These are phyloP conservation scores for Apamea anceps DNA, from an alignment of 2,888 invertebrate species.

Conservation along the genomic window DNA sequence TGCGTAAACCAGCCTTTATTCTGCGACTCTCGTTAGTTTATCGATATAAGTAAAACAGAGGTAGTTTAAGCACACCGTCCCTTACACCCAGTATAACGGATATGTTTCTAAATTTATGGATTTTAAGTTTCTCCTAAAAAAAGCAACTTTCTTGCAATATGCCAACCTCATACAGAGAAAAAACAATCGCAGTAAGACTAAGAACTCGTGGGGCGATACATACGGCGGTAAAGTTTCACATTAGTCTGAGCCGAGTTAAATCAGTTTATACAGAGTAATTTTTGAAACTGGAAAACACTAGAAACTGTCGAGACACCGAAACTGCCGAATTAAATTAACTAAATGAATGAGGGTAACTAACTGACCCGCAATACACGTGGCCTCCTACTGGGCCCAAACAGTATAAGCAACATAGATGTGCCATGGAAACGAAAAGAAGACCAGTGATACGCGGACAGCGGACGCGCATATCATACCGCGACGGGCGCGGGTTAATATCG, in stretches of 20 bases:
- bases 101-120: not conserved
- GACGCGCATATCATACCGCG: not conserved
- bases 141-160: not conserved
- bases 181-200: not conserved
- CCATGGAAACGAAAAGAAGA: not conserved
- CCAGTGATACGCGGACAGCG: not conserved
- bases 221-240: not conserved
- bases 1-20: not conserved
- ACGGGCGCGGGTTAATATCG: not conserved
- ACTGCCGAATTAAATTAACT: not conserved
- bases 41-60: not conserved
- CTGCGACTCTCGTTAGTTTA: not conserved
- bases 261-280: not conserved
- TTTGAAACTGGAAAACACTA: not conserved
- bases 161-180: not conserved
- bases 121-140: not conserved
- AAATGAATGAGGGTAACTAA: too few species aligned
- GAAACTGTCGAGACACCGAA: not conserved
- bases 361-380: not conserved
- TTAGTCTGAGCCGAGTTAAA: too few species aligned
- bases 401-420: not conserved
- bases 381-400: not conserved
- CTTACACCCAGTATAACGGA: conserved; percentile 14
- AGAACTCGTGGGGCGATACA: not conserved
- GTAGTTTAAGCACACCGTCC: conserved; percentile 17